Base-by-base conservation (phyloP, 2,888 invertebrate genomes). In the Palloptera scutellata region DNA sequence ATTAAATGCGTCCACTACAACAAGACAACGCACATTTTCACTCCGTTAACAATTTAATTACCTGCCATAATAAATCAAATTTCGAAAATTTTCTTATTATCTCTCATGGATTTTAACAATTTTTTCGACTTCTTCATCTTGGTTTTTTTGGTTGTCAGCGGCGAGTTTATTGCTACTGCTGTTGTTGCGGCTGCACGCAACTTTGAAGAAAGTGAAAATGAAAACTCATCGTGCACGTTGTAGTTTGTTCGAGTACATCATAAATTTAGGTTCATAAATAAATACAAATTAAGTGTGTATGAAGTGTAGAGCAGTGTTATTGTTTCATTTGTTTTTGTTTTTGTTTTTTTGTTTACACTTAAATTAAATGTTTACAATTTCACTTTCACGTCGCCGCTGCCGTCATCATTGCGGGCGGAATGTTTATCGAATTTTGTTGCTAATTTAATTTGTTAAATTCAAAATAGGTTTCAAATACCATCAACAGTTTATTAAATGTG, bases 41-140 rank as follows among this genome's bases (percentile, higher is more conserved):
- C 12, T n/a, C 17, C 15, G 11, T 41, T 57, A 51, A 17, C 53
- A 53, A 52, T 62, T 62, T 53, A 62, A 62, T 62, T 62, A 62
- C 62, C 53, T 62, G 62, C 62, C 54, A 52, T 53, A 52, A 53
- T 62, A 62, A 41, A 62, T 62, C 61, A 61, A 51, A 61, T 13
- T 61, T 30, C 11, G 48, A 51, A 61, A 61, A 17, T 45, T 51
- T 17, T n/a, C n/a, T n/a, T 48, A 12, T n/a, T n/a, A 48, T n/a
- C 12, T 48, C 8, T 48, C 17, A 53, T 17, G 1, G 1, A 9
- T 12, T 53, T 53, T 8, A 17, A 53, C 11, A 53, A n/a, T 19
- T 53, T 53, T 11, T 19, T 53, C 53, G 8, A 8, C 53, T 15
- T 19, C 17, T 53, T 19, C 15, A 8, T 19, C 17, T 53, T n/a